Base-by-base conservation (phyloP, 2,797 vertebrate species). In the Eulemur coronatus region DNA sequence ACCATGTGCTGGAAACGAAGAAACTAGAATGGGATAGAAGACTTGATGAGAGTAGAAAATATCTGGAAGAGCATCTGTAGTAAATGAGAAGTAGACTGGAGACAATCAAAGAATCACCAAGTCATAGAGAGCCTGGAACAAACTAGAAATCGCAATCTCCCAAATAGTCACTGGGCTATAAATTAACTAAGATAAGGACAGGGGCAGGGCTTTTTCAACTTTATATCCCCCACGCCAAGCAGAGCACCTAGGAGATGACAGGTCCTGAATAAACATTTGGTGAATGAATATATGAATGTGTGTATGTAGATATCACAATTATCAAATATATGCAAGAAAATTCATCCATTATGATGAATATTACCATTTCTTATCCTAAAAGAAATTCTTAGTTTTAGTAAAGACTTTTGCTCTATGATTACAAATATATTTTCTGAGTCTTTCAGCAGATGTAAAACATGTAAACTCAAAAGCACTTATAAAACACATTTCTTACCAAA, bases 281-380 rank as follows among this genome's bases (percentile, higher is more conserved):
- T 81, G 57, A 86, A 61, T 35, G 26, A 84, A 82, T 26, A 2
- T 20, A 92, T 80, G 20, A 63, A 73, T 50, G 35, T n/a, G 30
- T 59, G 22, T 59, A 5, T 22, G 6, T 5, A 91, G 55, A 13
- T 18, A 73, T 63, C n/a, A 94, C 20, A 94, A 90, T 70, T 84
- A 92, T 69, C 89, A 97, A 93, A 93, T 67, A 96, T 84, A 84
- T 55, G 3, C 12, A 78, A 80, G 61, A 94, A 89, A 78, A 87
- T 35, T 75, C 33, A 96, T 55, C 22, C 38, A 26, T 55, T 84
- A 76, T 67, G 48, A 91, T 55, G 1, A 94, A 38, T 95, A 93
- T 84, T 95, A 82, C 35, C 26, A 92, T 67, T 93, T 86, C 18
- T 95, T 78, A 69, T 28, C 28, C 65, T 95, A 80, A 92, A 89